Conservation (phyloP, 2,888 invertebrate species). For the Phaonia tiefii region DNA sequence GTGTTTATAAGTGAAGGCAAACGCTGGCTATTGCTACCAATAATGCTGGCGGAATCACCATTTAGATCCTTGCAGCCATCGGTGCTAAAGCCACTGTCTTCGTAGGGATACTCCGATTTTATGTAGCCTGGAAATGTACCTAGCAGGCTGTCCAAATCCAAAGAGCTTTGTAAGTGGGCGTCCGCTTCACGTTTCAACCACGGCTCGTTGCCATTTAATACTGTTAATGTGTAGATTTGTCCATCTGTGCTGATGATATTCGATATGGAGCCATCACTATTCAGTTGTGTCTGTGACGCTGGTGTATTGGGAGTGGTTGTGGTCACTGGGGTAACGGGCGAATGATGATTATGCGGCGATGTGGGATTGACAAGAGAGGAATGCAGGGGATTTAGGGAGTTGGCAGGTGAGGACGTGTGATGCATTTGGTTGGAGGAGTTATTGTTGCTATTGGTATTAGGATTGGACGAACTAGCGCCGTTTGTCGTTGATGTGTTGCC, state of each 20-base stretch:
- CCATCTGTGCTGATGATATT: constrained; percentile 85
- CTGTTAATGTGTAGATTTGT: constrained; percentile 90
- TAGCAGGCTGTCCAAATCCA: constrained; percentile 91
- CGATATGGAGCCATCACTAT: constrained; percentile 73
- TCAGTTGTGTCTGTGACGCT: constrained; percentile 72
- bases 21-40: constrained; percentile 71
- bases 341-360: constrained; percentile 66
- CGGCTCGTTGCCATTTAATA: constrained; percentile 88
- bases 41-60: constrained; percentile 65
- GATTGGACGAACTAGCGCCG: constrained; percentile 76
- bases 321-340: constrained; percentile 67
- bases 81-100: constrained; percentile 88
- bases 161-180: constrained; percentile 82
- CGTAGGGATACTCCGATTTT: constrained; percentile 89
- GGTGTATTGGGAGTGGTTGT: constrained; percentile 68
- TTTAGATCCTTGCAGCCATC: constrained; percentile 80
- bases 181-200: constrained; percentile 86
- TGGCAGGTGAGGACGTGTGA: constrained; percentile 81
- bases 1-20: constrained; percentile 77
- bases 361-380: constrained; percentile 57
- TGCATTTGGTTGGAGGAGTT: constrained; percentile 73
- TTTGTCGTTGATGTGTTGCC: constrained; percentile 75
- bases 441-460: constrained; percentile 81
- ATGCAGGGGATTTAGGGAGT: constrained; percentile 71
- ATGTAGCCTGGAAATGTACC: constrained; percentile 86